Evolutionary conservation across 1,140 invertebrate species (phyloP), one percentile per base, ranked within the genome.

Genomic region (Drusus annulatus): DNA sequence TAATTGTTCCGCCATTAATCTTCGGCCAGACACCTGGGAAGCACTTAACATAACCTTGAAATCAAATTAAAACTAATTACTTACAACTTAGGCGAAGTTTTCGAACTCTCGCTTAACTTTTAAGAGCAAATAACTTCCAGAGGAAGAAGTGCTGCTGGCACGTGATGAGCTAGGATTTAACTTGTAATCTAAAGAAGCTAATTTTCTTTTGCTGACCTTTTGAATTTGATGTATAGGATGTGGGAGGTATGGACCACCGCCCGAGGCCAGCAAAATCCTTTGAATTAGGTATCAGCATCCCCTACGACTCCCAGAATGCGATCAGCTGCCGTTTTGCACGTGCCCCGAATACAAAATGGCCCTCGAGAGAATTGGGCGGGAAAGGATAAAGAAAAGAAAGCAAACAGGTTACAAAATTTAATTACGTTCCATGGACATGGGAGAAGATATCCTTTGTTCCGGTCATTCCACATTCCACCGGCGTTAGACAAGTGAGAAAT

Each of bases 391-490:
- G 52, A 50, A 54, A 50, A 50, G 62, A 81, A 81, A 81, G 76
- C 77, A 81, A 81, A 81, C 80, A 81, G 80, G 76, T 78, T 76
- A 50, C 80, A 77, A 81, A 81, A 81, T 78, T 81, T 81, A 81
- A 81, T 81, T 81, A 81, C 77, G 60, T 62, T 25, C 58, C 19
- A 23, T 63, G 74, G 58, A 77, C 80, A 68, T 8, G 31, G 75
- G 79, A 56, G 68, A 62, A 45, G 63, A 4, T 52, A 69, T 76
- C 21, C 36, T 69, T 51, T 54, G 45, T 65, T 77, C 36, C 23
- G 8, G 17, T 19, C 60, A 45, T 65, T 17, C n/a, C 17, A 21
- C 23, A 78, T 65, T 62, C 60, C 19, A 16, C 15, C 16, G 28
- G 68, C 68, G 50, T 71, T n/a, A n/a, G 28, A 28, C 21, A 28